Percentiles rank a stretch among this genome's conserved stretches.
phyloP scores from a whole-genome alignment of 2,113 vertebrate genomes.

The Gambusia holbrooki region DNA sequence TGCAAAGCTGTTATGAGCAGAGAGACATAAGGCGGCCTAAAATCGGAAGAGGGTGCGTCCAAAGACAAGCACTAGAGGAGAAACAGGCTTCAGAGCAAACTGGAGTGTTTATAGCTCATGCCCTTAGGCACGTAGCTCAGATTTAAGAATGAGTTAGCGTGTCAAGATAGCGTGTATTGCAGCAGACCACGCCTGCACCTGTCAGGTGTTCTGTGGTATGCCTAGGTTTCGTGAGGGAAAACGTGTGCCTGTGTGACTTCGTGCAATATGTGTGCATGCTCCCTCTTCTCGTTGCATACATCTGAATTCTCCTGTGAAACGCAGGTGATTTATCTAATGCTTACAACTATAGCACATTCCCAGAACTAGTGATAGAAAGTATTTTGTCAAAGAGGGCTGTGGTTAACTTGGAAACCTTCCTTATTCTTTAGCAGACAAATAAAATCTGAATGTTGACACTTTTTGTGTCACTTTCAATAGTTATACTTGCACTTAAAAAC shows the following conservation, averaged over 20 bases:
- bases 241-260: slow-evolving; percentile 30
- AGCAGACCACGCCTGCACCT: slow-evolving; percentile 82
- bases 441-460: slow-evolving; percentile 47
- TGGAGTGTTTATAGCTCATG: slow-evolving; percentile 51
- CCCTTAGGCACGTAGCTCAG: slow-evolving; percentile 71
- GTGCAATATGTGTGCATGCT: slow-evolving; percentile 37
- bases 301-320: slow-evolving; percentile 59
- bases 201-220: slow-evolving; percentile 81
- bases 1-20: slow-evolving; percentile 60
- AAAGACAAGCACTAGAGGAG: slow-evolving; percentile 63
- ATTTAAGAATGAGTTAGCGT: slow-evolving; percentile 87
- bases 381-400: slow-evolving; percentile 39
- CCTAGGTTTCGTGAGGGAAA: slow-evolving; percentile 71
- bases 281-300: slow-evolving; percentile 59
- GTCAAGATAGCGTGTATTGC: slow-evolving; percentile 82
- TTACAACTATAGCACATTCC: slow-evolving; percentile 27
- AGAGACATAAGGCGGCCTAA: slow-evolving; percentile 62
- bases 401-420: not conserved
- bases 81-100: slow-evolving; percentile 70
- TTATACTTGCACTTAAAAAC: not conserved
- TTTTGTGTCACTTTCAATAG: slow-evolving; percentile 12
- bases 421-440: slow-evolving; percentile 29
- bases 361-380: slow-evolving; percentile 66
- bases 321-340: slow-evolving; percentile 58
- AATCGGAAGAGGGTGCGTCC: slow-evolving; percentile 72